Conservation (phyloP, 2,888 invertebrate species). For the Phyto melanocephala region DNA sequence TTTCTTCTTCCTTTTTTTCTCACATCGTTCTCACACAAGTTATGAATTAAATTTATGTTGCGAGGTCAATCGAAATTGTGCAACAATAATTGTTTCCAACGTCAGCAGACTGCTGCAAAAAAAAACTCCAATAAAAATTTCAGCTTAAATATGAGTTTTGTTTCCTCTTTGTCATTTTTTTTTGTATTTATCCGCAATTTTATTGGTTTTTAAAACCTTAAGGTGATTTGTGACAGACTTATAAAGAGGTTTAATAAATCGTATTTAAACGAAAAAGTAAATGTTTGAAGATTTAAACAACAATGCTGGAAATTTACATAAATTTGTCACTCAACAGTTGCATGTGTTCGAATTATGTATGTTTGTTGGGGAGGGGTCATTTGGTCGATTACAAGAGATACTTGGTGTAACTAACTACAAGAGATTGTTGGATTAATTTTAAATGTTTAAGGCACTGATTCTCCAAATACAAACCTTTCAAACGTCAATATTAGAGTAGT, state of each 20-base stretch:
- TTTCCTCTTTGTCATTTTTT: background rate
- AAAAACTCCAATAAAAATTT: constrained; percentile 35
- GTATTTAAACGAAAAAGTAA: background rate
- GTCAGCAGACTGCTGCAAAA: too few species aligned
- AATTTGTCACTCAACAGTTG: constrained; percentile 38
- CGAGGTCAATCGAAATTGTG: background rate
- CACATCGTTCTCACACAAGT: too few species aligned
- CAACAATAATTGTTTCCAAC: too few species aligned
- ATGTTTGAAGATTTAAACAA: background rate
- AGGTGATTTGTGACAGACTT: background rate
- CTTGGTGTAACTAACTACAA: background rate
- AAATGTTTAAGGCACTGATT: too few species aligned
- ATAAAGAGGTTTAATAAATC: constrained; percentile 17
- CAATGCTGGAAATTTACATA: background rate
- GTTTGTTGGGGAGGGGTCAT: too few species aligned
- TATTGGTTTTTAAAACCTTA: background rate
- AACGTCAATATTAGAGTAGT: background rate
- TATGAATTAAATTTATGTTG: too few species aligned
- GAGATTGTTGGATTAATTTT: too few species aligned
- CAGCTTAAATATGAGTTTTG: constrained; percentile 31
- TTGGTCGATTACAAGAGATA: background rate
- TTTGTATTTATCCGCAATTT: too few species aligned
- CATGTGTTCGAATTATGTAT: background rate
- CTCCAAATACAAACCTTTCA: background rate
- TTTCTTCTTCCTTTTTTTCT: too few species aligned